Conservation (phyloP, 1,140 invertebrate genomes). For the Panulirus ornatus region DNA sequence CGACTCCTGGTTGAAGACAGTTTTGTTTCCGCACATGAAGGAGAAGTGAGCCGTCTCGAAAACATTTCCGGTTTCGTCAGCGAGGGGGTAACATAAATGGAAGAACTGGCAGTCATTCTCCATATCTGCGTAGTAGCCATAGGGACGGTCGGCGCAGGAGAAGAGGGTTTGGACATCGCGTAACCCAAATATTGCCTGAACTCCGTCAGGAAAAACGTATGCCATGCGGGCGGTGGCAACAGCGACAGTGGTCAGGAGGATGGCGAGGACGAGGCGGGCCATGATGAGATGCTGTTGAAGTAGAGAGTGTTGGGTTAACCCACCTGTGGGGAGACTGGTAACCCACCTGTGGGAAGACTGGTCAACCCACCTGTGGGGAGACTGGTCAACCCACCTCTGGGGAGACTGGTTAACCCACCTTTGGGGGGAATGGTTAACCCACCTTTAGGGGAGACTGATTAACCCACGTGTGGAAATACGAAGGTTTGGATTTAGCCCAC, state of each 20-base stretch:
- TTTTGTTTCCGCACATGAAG: conserved; percentile 33
- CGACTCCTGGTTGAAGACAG: conserved; percentile 22
- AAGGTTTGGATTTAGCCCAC: no score
- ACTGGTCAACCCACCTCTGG: no score
- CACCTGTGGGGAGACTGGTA: no score
- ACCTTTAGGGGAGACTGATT: no score
- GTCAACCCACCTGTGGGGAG: no score
- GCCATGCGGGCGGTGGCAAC: conserved; percentile 10
- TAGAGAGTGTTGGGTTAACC: no score
- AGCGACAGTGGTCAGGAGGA: neutral
- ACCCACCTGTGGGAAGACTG: no score
- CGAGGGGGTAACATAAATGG: conserved; percentile 26
- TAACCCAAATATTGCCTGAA: neutral
- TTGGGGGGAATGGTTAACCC: no score
- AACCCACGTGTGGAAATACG: no score
- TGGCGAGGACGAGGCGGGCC: neutral
- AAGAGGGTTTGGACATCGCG: neutral
- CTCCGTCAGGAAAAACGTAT: conserved; percentile 9
- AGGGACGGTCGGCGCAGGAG: neutral
- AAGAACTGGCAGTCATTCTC: conserved; percentile 16
- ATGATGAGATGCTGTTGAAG: no score
- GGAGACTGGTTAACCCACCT: no score
- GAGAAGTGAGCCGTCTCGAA: conserved; percentile 22
- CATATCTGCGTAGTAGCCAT: conserved; percentile 28
- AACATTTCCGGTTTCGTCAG: neutral